Evolutionary conservation across 2,888 invertebrate species (phyloP), one percentile per base, ranked within the genome.

Genomic region (Emmelina monodactyla): DNA sequence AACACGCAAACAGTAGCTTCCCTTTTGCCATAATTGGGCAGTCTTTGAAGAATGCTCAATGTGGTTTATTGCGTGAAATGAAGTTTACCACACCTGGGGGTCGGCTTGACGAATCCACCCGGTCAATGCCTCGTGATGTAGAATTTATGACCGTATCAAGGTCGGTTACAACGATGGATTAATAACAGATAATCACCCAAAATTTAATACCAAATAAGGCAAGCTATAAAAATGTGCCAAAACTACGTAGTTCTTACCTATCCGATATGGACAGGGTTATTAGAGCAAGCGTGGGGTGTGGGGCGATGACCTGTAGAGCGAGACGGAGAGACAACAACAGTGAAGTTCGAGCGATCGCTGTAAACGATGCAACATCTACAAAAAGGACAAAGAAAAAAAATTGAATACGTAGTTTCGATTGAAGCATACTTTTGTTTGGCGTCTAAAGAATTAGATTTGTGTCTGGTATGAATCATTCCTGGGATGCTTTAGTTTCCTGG

Each of bases 271-370:
- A 25, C 25, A 32, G 73, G 68, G 69, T 71, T 75, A 72, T 70
- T 71, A 68, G 68, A 68, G 66, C 64, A 65, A 64, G 69, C 25
- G 25, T 25, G 70, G 71, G 72, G 64, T 52, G 63, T 58, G 58
- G 75, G 75, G 60, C 78, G 65, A 71, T 76, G 79, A 78, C 76
- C 79, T 49, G 57, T 46, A 69, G 78, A 62, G 55, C 52, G 76
- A 71, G 79, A 78, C 59, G 47, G 78, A 75, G 51, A 60, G 68
- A 79, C 76, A 79, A 79, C 76, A 79, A 75, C 59, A 47, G 58
- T 75, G 78, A 78, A 78, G 75, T 78, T 78, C 62, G 75, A 60
- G 63, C 71, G 60, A 28, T 37, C 38, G 39, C 34, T 25, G 25
- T 11, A 25, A 25, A 9, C n/a, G 25, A 29, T 29, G 29, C 11